Evolutionary conservation across 2,797 vertebrate species (phyloP), one percentile per base, ranked within the genome.

Genomic region (Chloroceryle amazona): DNA sequence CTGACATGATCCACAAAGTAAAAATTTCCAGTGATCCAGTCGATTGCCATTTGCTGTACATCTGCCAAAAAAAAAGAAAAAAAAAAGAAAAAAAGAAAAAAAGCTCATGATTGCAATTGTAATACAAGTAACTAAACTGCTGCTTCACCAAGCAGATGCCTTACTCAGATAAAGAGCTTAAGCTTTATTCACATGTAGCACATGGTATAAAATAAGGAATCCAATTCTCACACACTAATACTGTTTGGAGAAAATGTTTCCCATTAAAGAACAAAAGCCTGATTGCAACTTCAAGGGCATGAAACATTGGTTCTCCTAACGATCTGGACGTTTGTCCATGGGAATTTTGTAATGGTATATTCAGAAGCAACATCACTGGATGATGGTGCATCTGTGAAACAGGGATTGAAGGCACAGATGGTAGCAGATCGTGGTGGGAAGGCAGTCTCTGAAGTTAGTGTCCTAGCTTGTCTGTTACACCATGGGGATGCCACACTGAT

Each of bases 11-110:
- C 99, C 95, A 99, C 98, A 81, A 99, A 99, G 96, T 99, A 99
- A 81, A 99, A 97, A 98, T 99, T 99, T 31, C 99, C 99, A 0
- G 99, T 99, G 52, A 99, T 98, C 99, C 99, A 99, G 96, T 99
- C 99, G 5, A 99, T 97, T 1, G 99, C 99, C 98, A 99, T 98
- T 93, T 99, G 99, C 62, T 99, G 99, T 23, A 99, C 98, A 97
- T 99, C 99, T 99, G 98, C 71, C 96, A 97, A 70, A 84, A 41
- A 86, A 15, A 95, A 42, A 58, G 10, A 31, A 13, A 11, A 35
- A 97, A 73, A 83, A n/a, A 85, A 21, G 95, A 42, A 54, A 14
- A 0, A 39, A 86, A 17, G 2, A 9, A 17, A 29, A 65, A 13
- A 1, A 37, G 80, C 78, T 96, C 57, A 95, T 39, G 84, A 83